Evolutionary conservation across 2,113 vertebrate species (phyloP), one percentile per base, ranked within the genome.

Genomic region (Carettochelys insculpta): DNA sequence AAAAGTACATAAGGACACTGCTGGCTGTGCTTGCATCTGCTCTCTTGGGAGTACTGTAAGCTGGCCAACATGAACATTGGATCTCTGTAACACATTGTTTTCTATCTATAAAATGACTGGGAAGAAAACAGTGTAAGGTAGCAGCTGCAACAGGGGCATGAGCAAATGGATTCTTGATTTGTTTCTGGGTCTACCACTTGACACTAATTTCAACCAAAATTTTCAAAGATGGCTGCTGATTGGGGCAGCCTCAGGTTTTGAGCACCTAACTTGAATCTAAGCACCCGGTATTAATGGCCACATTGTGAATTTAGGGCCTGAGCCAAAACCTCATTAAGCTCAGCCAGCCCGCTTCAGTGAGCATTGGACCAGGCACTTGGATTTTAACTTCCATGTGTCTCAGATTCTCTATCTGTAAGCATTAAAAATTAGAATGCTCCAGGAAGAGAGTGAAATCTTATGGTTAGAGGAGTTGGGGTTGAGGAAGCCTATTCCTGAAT

Each of bases 401-500:
- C 78, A 27, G 53, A 27, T 65, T 11, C 82, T 82, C 75, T 47
- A 85, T 48, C 88, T 90, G 84, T 50, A 93, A 82, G 80, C 58
- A 90, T 56, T 77, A 58, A 80, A 91, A 95, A 93, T 27, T 1
- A n/a, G 61, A 92, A 47, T 87, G 85, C 77, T 91, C 88, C 91
- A 80, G 91, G 89, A 65, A 89, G 77, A 58, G 82, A 84, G 53
- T 38, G 65, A 80, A 81, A 88, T 91, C 92, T 92, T 94, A 78
- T 68, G 68, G 77, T 92, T 3, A 68, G n/a, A 68, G n/a, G 78
- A 76, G 75, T 58, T 77, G 68, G 93, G 41, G 84, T 92, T 88
- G 92, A 71, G 77, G 88, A 86, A 92, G 80, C 75, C 92, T 91
- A 90, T 79, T 82, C 78, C 80, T 80, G 58, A 16, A 53, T 45